These are phyloP conservation scores for Ellobius talpinus DNA, from an alignment of 2,113 vertebrate species.

Conservation along the genomic window DNA sequence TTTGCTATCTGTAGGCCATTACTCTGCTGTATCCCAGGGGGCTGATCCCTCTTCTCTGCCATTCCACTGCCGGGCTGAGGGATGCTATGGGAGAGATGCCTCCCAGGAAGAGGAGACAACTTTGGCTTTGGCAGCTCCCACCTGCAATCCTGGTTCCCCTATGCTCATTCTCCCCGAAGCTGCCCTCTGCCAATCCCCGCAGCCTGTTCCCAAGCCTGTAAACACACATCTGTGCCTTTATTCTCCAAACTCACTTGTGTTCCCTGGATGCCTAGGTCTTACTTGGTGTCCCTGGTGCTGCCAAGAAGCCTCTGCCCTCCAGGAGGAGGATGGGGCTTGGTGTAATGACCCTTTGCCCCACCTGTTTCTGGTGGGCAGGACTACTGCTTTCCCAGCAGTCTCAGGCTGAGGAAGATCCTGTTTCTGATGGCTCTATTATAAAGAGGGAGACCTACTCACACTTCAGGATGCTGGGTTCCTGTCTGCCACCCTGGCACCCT, in stretches of 20 bases:
- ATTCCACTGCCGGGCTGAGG: neutral
- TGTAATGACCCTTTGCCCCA: neutral
- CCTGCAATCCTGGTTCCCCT: neutral
- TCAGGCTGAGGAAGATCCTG: neutral
- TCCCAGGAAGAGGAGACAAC: neutral
- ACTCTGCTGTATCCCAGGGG: neutral
- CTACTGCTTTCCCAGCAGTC: neutral
- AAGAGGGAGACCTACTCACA: neutral
- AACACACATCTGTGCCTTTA: too few relatives aligned
- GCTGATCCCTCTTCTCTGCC: neutral
- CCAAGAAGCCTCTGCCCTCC: neutral
- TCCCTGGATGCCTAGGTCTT: neutral
- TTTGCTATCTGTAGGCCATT: neutral
- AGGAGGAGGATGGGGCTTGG: neutral
- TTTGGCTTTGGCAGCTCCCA: neutral
- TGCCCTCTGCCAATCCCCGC: neutral
- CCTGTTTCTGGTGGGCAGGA: neutral
- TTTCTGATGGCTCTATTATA: neutral
- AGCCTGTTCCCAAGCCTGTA: neutral
- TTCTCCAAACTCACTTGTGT: neutral
- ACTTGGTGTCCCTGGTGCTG: neutral
- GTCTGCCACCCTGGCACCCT: neutral
- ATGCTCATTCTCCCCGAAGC: neutral
- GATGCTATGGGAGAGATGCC: neutral
- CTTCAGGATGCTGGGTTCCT: neutral